These are phyloP conservation scores for Nebria brevicollis DNA, from an alignment of 2,888 invertebrate genomes.

Conservation along the genomic window DNA sequence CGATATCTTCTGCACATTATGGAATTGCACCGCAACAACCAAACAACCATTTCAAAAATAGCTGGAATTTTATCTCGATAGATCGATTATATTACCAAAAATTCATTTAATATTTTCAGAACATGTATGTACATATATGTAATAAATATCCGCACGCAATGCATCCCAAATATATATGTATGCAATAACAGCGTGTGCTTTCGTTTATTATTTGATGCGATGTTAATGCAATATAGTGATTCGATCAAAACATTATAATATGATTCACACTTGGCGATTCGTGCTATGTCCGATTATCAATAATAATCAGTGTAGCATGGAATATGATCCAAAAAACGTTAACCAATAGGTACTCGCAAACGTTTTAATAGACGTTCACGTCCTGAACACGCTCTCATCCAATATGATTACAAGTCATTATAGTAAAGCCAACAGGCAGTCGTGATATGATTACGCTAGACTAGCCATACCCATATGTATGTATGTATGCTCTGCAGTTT, in stretches of 20 bases:
- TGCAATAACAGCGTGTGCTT: too few relatives aligned
- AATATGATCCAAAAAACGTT: slow-evolving; percentile 4
- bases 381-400: not conserved
- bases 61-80: too few relatives aligned
- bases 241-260: slow-evolving; percentile 2
- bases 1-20: not conserved
- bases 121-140: too few relatives aligned
- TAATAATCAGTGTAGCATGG: slow-evolving; percentile 12
- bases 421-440: slow-evolving; percentile 18
- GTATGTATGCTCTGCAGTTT: not conserved
- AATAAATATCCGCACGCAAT: too few relatives aligned
- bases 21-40: too few relatives aligned
- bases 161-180: too few relatives aligned
- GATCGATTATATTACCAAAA: too few relatives aligned
- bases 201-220: too few relatives aligned
- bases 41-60: too few relatives aligned
- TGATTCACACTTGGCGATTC: slow-evolving; percentile 1
- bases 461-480: not conserved
- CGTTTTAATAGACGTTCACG: not conserved
- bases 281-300: not conserved
- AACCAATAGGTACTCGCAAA: too few relatives aligned
- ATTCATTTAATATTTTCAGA: too few relatives aligned
- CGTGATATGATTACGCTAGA: slow-evolving; percentile 19
- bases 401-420: slow-evolving; percentile 28
- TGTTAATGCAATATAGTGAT: not conserved